phyloP scores from a whole-genome alignment of 1,140 invertebrate genomes.

The Drosophila kikkawai region DNA sequence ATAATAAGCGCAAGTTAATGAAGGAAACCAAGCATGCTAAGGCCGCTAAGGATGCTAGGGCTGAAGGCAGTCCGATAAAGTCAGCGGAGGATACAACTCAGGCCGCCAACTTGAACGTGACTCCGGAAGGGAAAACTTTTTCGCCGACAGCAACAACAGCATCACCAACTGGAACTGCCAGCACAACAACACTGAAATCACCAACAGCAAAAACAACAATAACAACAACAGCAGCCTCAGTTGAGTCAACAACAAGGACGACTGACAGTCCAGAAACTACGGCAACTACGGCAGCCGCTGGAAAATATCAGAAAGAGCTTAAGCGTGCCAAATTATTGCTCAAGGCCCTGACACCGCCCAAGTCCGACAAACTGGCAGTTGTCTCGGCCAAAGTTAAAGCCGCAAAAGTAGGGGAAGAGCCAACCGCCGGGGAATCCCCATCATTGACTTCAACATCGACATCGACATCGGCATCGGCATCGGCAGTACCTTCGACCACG shows the following conservation, averaged over 20 bases:
- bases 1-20: conserved; percentile 79
- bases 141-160: conserved; percentile 35
- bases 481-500: conserved; percentile 16
- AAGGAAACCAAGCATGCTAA: conserved; percentile 47
- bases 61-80: conserved; percentile 63
- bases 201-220: conserved; percentile 32
- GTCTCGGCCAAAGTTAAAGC: conserved; percentile 58
- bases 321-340: conserved; percentile 83
- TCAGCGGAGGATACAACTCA: conserved; percentile 55
- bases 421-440: conserved; percentile 22
- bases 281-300: conserved; percentile 35
- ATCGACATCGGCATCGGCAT: not conserved
- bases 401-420: conserved; percentile 9
- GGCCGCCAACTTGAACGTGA: conserved; percentile 48
- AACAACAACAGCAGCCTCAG: conserved; percentile 2
- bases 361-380: conserved; percentile 60
- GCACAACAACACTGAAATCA: conserved; percentile 10
- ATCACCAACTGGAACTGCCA: conserved; percentile 17
- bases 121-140: conserved; percentile 60
- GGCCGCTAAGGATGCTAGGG: not conserved
- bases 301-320: conserved; percentile 78
- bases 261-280: conserved; percentile 17
- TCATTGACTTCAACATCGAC: conserved; percentile 36
- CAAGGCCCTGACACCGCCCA: conserved; percentile 65
- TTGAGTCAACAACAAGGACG: conserved; percentile 17